Base-by-base conservation (phyloP, 2,888 invertebrate species). In the Epistrophe eligans region DNA sequence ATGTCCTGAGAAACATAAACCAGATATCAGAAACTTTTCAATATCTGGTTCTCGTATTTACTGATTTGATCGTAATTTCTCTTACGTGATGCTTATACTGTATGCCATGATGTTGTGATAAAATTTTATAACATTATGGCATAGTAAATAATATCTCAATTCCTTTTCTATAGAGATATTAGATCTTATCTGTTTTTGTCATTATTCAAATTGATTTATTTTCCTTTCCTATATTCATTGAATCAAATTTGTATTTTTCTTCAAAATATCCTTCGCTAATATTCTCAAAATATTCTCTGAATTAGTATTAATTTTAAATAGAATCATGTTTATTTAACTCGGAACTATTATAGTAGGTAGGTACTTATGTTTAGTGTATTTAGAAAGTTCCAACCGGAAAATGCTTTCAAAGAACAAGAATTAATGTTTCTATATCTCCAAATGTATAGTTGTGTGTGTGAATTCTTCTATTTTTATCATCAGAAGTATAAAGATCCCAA, bases 391-490 rank as follows among this genome's bases (percentile, higher is more conserved):
- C 55, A 74, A 71, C 64, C 52, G 71, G 76, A 71, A 80, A 76
- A 76, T 66, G 38, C 45, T 71, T 84, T 72, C 80, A 58, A 58
- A 58, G 7, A 28, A 35, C 19, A 64, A 52, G 35, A 79, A 60
- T 74, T 60, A 40, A 52, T 55, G 24, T 58, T 45, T 57, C 35
- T 48, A 70, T 10, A 62, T 11, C 17, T 15, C 32, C 13, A 1
- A 13, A 4, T 10, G 19, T 19, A 13, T 10, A 4, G 50, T 4
- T 24, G 4, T 50, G 19, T 17, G 17, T 48, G 48, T 17, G 62
- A 57, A 62, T 62, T 66, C 79, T 38, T 79, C 85, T 64, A 82
- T 50, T 87, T 85, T 77, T 77, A 62, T 81, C 60, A 55, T 62
- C 11, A 58, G 45, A 71, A 82, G 71, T 71, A 82, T 77, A 82